These are phyloP conservation scores for Sebastes schlegelii DNA, from an alignment of 2,113 vertebrate genomes.

Conservation along the genomic window DNA sequence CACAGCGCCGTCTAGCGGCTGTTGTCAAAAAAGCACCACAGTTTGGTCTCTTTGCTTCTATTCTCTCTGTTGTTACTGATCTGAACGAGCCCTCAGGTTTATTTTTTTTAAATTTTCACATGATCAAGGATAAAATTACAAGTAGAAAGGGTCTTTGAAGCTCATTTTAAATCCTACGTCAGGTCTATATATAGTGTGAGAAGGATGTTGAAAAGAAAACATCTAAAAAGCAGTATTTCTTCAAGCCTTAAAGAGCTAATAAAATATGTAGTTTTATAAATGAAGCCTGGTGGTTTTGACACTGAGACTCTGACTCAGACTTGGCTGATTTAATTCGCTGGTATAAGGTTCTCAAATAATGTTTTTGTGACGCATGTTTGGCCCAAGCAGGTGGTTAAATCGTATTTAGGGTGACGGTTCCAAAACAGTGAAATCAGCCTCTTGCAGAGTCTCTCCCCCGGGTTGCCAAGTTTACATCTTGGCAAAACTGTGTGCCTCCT, in stretches of 20 bases:
- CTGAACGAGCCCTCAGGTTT: not conserved
- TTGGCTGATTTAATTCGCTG: not conserved
- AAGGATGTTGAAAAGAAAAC: not conserved
- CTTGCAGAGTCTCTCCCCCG: conserved; percentile 1
- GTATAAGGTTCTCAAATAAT: not conserved
- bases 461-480: conserved; percentile 1
- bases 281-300: not conserved
- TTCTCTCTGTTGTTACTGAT: no score
- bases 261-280: not conserved
- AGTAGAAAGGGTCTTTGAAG: not conserved
- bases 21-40: no score
- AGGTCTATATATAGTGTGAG: not conserved
- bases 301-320: not conserved
- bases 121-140: not conserved
- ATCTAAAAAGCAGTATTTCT: not conserved
- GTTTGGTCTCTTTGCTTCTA: no score
- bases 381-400: conserved; percentile 6
- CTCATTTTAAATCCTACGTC: not conserved
- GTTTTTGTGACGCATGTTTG: not conserved
- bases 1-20: no score
- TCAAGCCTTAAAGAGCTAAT: not conserved
- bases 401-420: not conserved
- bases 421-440: conserved; percentile 12
- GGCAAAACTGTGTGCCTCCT: conserved; percentile 7
- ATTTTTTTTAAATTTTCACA: not conserved